Evolutionary conservation across 2,113 vertebrate species (phyloP), one percentile per base, ranked within the genome.

Genomic region (Phrynosoma blainvillii): DNA sequence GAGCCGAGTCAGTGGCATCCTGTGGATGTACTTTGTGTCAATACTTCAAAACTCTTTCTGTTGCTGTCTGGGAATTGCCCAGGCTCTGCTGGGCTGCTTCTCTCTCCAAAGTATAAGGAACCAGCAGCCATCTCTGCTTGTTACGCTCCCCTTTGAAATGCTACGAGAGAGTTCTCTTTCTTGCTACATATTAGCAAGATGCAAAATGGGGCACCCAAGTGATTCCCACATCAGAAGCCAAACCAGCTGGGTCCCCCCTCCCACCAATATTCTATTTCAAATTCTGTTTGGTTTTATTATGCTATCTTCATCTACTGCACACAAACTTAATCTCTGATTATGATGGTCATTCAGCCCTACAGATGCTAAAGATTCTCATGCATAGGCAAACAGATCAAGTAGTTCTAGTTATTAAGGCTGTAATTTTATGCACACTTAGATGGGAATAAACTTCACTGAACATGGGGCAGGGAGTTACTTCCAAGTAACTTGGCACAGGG

Each of bases 81-180:
- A 88, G 71, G 5, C 54, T 78, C 25, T 86, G 66, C 66, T 89
- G 13, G 73, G 36, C 25, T 85, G 21, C 70, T 85, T 86, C 73
- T 93, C 56, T 92, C 25, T 92, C 89, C 84, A 75, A 93, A 93
- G 75, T 81, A 85, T 84, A 18, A 77, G 5, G 81, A 91, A 62
- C 90, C 27, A 85, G n/a, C 36, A 40, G 87, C 56, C 59, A 65
- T 88, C 88, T 91, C 62, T 89, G 78, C 0, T 0, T 82, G 52
- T 82, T 92, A 84, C 83, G 47, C 85, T 94, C 91, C 85, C 85
- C 84, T 94, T 92, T 94, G 94, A 95, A 94, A 94, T 92, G 52
- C n/a, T 93, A 71, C 40, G 79, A 88, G 91, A 88, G 91, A 88
- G 91, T 52, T 47, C 12, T 85, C 40, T 92, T 92, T 90, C 75